Evolutionary conservation across 2,797 vertebrate species (phyloP), one percentile per base, ranked within the genome.

Genomic region (Rhincodon typus): DNA sequence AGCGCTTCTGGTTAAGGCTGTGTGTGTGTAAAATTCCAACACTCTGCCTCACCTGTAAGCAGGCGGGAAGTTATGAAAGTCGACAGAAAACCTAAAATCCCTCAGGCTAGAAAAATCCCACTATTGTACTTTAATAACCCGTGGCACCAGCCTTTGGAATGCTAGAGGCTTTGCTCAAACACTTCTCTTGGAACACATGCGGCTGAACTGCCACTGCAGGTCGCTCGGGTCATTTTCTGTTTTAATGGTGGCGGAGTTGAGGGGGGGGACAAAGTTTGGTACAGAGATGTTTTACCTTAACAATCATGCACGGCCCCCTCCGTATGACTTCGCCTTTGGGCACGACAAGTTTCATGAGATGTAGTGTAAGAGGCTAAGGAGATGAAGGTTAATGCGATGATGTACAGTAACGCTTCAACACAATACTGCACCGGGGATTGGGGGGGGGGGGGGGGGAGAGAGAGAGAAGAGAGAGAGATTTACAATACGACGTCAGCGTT

Each of bases 401-500:
- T 97, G 98, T 98, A 98, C 98, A 98, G 98, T 98, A 34, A 98
- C 98, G 98, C 98, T 98, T 98, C 97, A 97, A 97, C 97, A 98
- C 98, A 98, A 98, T 97, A 98, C 98, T 97, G 97, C 98, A 97
- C 97, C 97, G 97, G 98, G 34, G 34, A 34, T 77, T 6, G 70
- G n/a, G 74, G 30, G 74, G 72, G 74, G 72, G 72, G 84, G 50
- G 87, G 86, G 1, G n/a, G 1, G 82, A 57, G 62, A 98, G 98
- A 98, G 98, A 98, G 8, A 62, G 1, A 62, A 6, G 38, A 5
- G 82, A 57, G 91, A 98, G 98, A 98, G 98, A 98, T 98, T 98
- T 98, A 98, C 97, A 98, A 98, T 98, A 98, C 98, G 98, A 98
- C 98, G 98, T 98, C 98, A 98, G 98, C 97, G 98, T 98, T 97